Conservation (phyloP, 2,113 vertebrate genomes). For the Epinephelus cyanopodus region DNA sequence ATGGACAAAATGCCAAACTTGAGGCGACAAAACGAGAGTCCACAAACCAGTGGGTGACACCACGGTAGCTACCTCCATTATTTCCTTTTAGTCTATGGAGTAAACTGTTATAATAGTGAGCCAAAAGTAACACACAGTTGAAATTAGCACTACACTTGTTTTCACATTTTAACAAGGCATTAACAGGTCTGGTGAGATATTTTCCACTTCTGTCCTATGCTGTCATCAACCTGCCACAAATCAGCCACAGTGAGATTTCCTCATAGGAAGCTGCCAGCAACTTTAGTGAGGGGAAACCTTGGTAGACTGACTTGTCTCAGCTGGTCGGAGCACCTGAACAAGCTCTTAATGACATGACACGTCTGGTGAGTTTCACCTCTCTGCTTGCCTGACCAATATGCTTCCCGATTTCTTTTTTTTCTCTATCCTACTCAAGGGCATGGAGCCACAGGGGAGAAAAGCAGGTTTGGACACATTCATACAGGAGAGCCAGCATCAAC, state of each 20-base stretch:
- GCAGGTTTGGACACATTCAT: neutral
- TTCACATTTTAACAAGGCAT: constrained; percentile 10
- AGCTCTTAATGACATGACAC: constrained; percentile 36
- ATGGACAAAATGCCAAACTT: too few relatives aligned
- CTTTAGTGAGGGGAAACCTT: neutral
- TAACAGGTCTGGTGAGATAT: neutral
- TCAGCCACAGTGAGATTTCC: constrained; percentile 20
- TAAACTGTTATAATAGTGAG: neutral
- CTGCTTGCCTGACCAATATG: constrained; percentile 22
- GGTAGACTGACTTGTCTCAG: constrained; percentile 22
- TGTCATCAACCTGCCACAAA: constrained; percentile 26
- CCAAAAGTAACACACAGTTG: too few relatives aligned
- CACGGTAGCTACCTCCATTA: too few relatives aligned
- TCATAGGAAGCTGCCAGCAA: neutral
- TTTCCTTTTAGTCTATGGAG: too few relatives aligned
- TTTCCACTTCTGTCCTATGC: constrained; percentile 17
- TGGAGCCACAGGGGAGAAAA: neutral
- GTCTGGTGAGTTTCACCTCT: constrained; percentile 17
- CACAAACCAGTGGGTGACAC: too few relatives aligned
- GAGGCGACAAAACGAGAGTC: too few relatives aligned
- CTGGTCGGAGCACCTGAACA: neutral
- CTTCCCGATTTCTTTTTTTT: neutral
- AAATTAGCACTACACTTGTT: constrained; percentile 18
- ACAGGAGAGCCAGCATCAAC: neutral
- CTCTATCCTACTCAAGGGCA: neutral